Conservation (phyloP, 2,113 vertebrate species). For the Phodopus roborovskii region DNA sequence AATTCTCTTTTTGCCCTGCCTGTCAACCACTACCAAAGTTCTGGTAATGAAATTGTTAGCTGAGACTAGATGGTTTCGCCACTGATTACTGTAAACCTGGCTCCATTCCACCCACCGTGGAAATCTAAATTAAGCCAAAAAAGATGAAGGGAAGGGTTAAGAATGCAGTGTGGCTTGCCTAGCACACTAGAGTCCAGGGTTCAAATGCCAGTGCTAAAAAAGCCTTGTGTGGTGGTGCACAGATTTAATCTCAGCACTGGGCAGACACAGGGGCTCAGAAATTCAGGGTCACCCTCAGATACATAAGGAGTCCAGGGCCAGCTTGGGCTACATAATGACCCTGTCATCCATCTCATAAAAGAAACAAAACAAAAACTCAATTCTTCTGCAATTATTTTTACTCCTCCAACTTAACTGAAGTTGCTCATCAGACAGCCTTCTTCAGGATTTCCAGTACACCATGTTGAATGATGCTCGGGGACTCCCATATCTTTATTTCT, state of each 20-base stretch:
- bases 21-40: background rate
- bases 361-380: background rate
- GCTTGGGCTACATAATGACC: background rate
- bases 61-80: background rate
- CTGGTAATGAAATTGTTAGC: background rate
- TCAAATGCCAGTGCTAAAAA: fast-evolving
- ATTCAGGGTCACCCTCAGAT: background rate
- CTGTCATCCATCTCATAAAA: background rate
- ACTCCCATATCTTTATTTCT: background rate
- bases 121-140: background rate
- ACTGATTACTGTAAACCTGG: background rate
- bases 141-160: background rate
- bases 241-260: background rate
- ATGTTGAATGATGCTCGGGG: background rate
- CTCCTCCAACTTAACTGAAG: background rate
- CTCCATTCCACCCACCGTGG: background rate
- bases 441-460: background rate
- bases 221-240: background rate
- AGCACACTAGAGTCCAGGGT: background rate
- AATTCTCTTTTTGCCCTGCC: background rate
- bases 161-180: background rate
- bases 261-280: background rate
- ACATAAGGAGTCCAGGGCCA: background rate
- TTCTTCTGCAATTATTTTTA: background rate
- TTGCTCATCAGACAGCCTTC: background rate